Evolutionary conservation across 1,140 invertebrate species (phyloP).

Genomic region (Frieseomelitta varia): DNA sequence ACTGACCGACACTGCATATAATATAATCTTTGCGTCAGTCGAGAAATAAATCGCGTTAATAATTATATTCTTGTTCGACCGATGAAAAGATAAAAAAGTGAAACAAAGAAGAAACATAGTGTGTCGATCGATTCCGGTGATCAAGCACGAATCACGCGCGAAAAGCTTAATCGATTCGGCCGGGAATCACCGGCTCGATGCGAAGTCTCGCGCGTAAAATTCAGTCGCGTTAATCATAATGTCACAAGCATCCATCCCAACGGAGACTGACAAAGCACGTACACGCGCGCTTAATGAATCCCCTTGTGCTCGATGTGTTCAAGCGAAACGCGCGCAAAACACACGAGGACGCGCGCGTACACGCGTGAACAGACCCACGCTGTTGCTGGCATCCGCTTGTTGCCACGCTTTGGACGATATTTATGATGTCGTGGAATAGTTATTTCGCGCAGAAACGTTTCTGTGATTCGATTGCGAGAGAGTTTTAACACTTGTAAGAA

Average conservation of each 20-base stretch:
- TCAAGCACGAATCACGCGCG: constrained; percentile 9
- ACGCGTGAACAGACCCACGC: constrained; percentile 4
- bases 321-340: constrained; percentile 45
- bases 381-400: constrained; percentile 36
- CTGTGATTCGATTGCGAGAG: too few relatives aligned
- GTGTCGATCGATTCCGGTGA: constrained; percentile 4
- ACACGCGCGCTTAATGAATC: constrained; percentile 64
- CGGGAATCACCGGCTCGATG: constrained; percentile 6
- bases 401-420: constrained; percentile 6
- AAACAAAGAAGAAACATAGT: neutral
- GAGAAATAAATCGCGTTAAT: constrained; percentile 4
- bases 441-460: neutral
- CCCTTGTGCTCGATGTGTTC: constrained; percentile 64
- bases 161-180: constrained; percentile 34
- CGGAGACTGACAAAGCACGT: constrained; percentile 64
- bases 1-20: neutral
- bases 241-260: constrained; percentile 61
- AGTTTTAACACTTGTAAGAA: neutral
- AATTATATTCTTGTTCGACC: neutral
- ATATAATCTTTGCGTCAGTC: neutral
- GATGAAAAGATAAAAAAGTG: neutral
- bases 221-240: constrained; percentile 65
- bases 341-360: constrained; percentile 24
- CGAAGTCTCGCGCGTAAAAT: constrained; percentile 45
- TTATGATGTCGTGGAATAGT: constrained; percentile 10